Evolutionary conservation across 2,113 vertebrate species (phyloP).

Genomic region (Climacteris rufus): DNA sequence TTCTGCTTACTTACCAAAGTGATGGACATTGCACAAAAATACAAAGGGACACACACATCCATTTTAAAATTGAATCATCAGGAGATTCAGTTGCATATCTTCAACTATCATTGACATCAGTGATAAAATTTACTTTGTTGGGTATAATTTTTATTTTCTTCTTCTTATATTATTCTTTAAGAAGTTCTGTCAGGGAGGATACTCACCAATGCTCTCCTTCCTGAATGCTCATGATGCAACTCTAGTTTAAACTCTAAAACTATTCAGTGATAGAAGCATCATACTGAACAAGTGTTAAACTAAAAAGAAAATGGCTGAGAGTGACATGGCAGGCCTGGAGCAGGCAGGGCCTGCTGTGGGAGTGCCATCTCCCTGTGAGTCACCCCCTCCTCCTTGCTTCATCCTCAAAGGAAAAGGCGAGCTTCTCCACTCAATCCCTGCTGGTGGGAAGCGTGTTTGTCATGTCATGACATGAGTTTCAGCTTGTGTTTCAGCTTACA

Average conservation of each 20-base stretch:
- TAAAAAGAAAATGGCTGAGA: rapidly evolving
- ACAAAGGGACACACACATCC: background rate
- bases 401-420: background rate
- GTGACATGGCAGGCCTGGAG: background rate
- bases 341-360: background rate
- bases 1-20: background rate
- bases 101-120: background rate
- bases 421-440: background rate
- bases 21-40: background rate
- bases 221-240: background rate
- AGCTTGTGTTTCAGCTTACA: background rate
- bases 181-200: background rate
- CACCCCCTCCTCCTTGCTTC: background rate
- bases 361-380: background rate
- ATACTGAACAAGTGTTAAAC: background rate
- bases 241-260: background rate
- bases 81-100: background rate
- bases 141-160: background rate
- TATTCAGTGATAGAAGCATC: background rate
- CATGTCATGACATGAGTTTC: background rate
- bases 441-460: background rate
- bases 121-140: background rate
- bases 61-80: background rate
- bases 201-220: background rate
- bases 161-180: background rate